Evolutionary conservation across 2,113 vertebrate species (phyloP).

Genomic region (Sinocyclocheilus grahami): DNA sequence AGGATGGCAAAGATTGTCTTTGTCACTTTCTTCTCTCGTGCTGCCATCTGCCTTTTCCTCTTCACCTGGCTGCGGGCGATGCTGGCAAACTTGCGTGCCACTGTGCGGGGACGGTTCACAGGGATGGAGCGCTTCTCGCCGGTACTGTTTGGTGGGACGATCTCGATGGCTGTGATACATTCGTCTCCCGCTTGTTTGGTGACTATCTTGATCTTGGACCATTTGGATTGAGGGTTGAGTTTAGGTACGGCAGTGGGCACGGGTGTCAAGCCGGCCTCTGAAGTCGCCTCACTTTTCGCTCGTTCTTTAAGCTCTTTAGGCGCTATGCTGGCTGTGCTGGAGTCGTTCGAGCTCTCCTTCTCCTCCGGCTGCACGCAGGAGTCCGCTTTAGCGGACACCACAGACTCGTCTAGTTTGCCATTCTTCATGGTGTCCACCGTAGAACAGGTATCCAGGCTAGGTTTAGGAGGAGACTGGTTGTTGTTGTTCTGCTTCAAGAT

Average conservation of each 20-base stretch:
- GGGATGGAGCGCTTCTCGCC: conserved; percentile 81
- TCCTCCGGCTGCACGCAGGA: conserved; percentile 77
- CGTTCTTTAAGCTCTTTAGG: conserved; percentile 84
- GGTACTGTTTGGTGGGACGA: conserved; percentile 82
- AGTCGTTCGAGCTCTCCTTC: conserved; percentile 96
- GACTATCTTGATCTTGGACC: conserved; percentile 98
- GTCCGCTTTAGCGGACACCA: conserved; percentile 68
- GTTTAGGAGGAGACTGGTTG: conserved; percentile 77
- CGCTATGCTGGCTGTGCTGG: conserved; percentile 90
- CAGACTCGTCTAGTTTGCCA: conserved; percentile 81
- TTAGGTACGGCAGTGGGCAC: conserved; percentile 57
- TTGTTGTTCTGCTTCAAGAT: conserved; percentile 88
- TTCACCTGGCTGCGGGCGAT: conserved; percentile 96
- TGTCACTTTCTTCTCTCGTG: conserved; percentile 96
- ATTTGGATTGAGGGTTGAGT: conserved; percentile 79
- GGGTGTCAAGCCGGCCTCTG: conserved; percentile 66
- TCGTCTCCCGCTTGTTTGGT: conserved; percentile 92
- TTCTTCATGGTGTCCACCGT: conserved; percentile 83
- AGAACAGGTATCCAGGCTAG: conserved; percentile 69
- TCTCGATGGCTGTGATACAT: conserved; percentile 95
- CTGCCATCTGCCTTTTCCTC: conserved; percentile 97
- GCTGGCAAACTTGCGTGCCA: conserved; percentile 96
- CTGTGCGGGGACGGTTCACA: conserved; percentile 82
- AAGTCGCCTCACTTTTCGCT: conserved; percentile 69
- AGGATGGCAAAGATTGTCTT: conserved; percentile 98